Evolutionary conservation across 1,140 invertebrate species (phyloP).

Genomic region (Drosophila dunni): DNA sequence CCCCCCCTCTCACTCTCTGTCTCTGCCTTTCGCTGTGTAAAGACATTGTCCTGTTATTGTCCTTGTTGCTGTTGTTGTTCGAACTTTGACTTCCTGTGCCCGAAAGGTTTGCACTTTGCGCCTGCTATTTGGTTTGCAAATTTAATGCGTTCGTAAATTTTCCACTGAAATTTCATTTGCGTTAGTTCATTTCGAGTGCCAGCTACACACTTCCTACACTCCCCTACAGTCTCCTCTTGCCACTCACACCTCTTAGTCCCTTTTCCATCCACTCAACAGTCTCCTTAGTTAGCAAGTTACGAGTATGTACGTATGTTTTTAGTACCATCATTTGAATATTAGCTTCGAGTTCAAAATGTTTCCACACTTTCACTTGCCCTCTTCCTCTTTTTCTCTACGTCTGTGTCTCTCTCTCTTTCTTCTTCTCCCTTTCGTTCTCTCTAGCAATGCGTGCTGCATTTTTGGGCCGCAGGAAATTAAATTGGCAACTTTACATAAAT

Average conservation of each 20-base stretch:
- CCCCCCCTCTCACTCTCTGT: slow-evolving; percentile 3
- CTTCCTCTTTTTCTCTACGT: no score
- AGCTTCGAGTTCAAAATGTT: slow-evolving; percentile 13
- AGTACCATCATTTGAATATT: slow-evolving; percentile 56
- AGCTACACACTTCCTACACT: background rate
- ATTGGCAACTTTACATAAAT: slow-evolving; percentile 58
- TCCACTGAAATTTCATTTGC: slow-evolving; percentile 68
- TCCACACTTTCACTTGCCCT: background rate
- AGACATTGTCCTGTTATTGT: slow-evolving; percentile 44
- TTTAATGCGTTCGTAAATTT: slow-evolving; percentile 70
- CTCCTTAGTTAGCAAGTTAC: slow-evolving; percentile 9
- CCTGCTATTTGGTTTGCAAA: slow-evolving; percentile 72
- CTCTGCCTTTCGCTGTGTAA: slow-evolving; percentile 13
- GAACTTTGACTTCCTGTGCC: slow-evolving; percentile 70
- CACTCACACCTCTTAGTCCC: background rate
- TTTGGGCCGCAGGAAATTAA: slow-evolving; percentile 63
- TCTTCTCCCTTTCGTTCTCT: background rate
- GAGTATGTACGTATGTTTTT: slow-evolving; percentile 38
- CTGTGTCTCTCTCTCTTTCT: no score
- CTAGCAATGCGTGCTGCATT: slow-evolving; percentile 40
- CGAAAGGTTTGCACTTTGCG: slow-evolving; percentile 66
- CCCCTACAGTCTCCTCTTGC: background rate
- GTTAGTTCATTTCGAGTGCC: slow-evolving; percentile 53
- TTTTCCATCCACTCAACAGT: background rate
- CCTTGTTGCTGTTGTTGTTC: slow-evolving; percentile 51